Evolutionary conservation across 2,888 invertebrate genomes (phyloP).

Genomic region (Pecten maximus): DNA sequence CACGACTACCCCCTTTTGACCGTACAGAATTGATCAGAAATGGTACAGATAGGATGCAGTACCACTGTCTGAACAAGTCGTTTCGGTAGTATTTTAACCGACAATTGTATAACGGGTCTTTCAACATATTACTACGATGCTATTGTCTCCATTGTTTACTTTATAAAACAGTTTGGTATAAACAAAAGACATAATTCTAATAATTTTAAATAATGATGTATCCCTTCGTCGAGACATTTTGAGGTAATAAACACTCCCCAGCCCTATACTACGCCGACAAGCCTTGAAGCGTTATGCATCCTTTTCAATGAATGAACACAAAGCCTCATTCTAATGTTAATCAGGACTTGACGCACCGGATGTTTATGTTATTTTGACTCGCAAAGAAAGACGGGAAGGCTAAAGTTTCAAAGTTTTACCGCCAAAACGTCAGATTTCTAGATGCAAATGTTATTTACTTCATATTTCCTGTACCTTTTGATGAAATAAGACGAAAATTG

Average conservation of each 20-base stretch:
- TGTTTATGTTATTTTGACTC: slow-evolving; percentile 42
- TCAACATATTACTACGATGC: not conserved
- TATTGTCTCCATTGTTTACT: not conserved
- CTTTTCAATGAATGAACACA: slow-evolving; percentile 48
- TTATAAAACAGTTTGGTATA: not conserved
- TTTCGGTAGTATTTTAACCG: not conserved
- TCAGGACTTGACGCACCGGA: slow-evolving; percentile 45
- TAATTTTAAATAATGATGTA: slow-evolving; percentile 7
- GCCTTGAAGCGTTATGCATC: slow-evolving; percentile 37
- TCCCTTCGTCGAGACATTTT: not conserved
- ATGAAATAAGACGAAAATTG: slow-evolving; percentile 9
- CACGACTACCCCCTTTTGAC: not conserved
- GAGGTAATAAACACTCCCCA: slow-evolving; percentile 16
- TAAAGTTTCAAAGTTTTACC: slow-evolving; percentile 60
- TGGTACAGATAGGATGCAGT: not conserved
- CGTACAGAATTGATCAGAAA: not conserved
- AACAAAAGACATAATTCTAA: not conserved
- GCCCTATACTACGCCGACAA: slow-evolving; percentile 8
- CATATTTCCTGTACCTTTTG: not conserved
- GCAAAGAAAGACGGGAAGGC: slow-evolving; percentile 53
- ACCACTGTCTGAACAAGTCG: not conserved
- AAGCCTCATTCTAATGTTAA: slow-evolving; percentile 54
- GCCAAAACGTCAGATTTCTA: slow-evolving; percentile 45
- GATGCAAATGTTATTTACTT: slow-evolving; percentile 6
- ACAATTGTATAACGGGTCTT: not conserved